These are phyloP conservation scores for Crotalus horridus DNA, from an alignment of 2,113 vertebrate species.

Conservation along the genomic window DNA sequence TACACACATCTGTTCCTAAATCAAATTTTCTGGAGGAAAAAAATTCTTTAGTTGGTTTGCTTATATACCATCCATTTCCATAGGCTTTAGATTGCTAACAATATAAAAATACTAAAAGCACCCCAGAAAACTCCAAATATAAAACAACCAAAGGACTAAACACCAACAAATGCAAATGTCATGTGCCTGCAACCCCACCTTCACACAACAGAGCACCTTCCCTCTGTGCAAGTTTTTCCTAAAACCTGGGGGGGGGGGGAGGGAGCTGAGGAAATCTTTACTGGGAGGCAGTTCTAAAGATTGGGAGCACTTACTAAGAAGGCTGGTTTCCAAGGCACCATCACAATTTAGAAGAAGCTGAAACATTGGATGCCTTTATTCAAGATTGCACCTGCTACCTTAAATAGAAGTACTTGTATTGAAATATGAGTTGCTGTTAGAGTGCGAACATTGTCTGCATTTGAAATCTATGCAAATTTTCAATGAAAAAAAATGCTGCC, in stretches of 20 bases:
- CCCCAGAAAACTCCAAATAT: neutral
- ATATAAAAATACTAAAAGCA: neutral
- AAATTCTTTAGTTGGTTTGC: neutral
- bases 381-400: neutral
- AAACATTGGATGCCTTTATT: neutral
- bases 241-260: neutral
- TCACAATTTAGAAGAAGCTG: neutral
- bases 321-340: neutral
- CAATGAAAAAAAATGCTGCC: neutral
- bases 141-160: neutral
- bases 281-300: neutral
- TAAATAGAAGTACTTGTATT: neutral
- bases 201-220: neutral
- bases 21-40: neutral
- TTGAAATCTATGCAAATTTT: neutral
- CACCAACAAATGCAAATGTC: neutral
- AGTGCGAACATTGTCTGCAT: neutral
- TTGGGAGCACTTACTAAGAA: neutral
- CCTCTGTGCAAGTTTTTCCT: neutral
- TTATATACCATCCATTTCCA: neutral
- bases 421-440: neutral
- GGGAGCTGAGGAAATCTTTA: neutral
- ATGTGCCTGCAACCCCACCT: neutral
- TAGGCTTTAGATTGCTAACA: neutral
- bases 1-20: neutral